Evolutionary conservation across 2,797 vertebrate species (phyloP).

Genomic region (Scomberomorus guttatus): DNA sequence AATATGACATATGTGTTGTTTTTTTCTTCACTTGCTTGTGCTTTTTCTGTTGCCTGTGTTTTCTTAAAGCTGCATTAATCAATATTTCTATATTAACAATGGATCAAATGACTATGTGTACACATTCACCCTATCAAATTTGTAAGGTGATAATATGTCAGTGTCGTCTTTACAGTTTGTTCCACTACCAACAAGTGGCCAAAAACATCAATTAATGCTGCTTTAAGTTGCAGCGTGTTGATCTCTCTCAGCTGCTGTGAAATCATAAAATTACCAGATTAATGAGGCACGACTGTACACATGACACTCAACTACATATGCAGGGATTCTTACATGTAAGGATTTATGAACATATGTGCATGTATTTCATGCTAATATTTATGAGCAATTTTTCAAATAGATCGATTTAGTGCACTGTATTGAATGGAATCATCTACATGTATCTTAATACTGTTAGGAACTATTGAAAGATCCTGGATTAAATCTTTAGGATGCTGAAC

Average conservation of each 20-base stretch:
- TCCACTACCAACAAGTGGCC: too few relatives aligned
- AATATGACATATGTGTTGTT: too few relatives aligned
- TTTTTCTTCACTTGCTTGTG: too few relatives aligned
- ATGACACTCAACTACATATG: not conserved
- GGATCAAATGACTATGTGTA: not conserved
- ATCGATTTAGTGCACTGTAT: not conserved
- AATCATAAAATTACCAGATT: not conserved
- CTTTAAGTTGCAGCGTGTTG: not conserved
- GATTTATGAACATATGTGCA: not conserved
- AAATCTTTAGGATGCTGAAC: conserved; percentile 10
- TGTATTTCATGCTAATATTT: not conserved
- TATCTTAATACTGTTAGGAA: not conserved
- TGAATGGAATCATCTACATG: not conserved
- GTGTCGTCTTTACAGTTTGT: too few relatives aligned
- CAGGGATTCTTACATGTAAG: not conserved
- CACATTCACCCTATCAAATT: not conserved
- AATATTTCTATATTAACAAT: too few relatives aligned
- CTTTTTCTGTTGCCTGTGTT: too few relatives aligned
- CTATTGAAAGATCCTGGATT: conserved; percentile 16
- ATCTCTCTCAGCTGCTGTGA: too few relatives aligned
- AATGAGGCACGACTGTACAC: not conserved
- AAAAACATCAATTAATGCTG: not conserved
- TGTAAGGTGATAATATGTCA: too few relatives aligned
- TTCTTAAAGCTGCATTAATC: too few relatives aligned
- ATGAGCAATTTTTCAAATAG: not conserved